A percentile compares a stretch with the other conserved stretches of the same genome.
These are phyloP conservation scores for Epsilonema sp. DNA, from an alignment of 2,888 invertebrate genomes.

Conservation along the genomic window DNA sequence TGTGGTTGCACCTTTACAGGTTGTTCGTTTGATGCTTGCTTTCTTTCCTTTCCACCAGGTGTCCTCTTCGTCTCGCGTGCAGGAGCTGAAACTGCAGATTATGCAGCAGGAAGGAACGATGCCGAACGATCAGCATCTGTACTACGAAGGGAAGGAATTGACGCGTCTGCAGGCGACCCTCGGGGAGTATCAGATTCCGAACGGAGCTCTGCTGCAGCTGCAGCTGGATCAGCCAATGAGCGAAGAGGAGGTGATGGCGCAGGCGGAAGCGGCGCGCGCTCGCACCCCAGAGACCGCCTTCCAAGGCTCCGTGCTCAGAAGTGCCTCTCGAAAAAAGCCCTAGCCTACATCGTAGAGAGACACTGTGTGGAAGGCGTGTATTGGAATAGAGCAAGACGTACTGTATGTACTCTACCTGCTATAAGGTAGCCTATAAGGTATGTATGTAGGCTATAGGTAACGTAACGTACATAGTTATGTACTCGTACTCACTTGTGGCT, in stretches of 20 bases:
- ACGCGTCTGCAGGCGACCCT: background rate
- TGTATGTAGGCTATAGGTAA: too few relatives aligned
- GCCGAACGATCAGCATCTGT: background rate
- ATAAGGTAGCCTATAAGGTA: too few relatives aligned
- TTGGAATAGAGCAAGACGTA: too few relatives aligned
- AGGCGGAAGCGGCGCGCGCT: background rate
- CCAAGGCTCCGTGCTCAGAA: slow-evolving; percentile 3
- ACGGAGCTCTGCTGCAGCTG: background rate
- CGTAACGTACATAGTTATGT: too few relatives aligned
- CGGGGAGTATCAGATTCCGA: background rate
- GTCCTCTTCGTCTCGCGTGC: too few relatives aligned
- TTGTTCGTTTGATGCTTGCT: too few relatives aligned
- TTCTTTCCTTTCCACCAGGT: too few relatives aligned
- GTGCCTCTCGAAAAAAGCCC: slow-evolving; percentile 17
- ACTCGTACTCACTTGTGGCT: too few relatives aligned
- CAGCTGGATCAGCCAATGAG: background rate
- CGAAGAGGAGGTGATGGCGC: background rate
- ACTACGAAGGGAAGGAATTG: background rate
- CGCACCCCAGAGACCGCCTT: background rate
- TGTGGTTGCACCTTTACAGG: too few relatives aligned
- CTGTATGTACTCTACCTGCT: too few relatives aligned
- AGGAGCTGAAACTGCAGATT: background rate
- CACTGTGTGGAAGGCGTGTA: too few relatives aligned
- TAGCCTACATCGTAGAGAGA: slow-evolving; percentile 19
- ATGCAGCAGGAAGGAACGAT: background rate